phyloP scores from a whole-genome alignment of 2,797 vertebrate genomes.

The Tangara arthus region DNA sequence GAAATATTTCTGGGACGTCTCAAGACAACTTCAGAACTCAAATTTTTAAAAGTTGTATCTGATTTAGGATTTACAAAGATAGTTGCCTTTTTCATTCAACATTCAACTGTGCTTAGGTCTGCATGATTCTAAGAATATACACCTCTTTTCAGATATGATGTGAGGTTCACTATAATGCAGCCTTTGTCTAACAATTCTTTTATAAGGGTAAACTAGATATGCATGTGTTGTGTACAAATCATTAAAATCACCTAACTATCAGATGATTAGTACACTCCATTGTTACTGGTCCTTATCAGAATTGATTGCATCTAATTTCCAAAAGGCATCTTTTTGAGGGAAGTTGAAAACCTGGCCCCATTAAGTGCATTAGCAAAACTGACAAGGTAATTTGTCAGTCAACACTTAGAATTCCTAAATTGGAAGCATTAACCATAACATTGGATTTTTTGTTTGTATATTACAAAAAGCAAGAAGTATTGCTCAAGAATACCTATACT shows the following conservation, averaged over 20 bases:
- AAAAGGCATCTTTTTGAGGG: not conserved
- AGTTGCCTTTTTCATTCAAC: not conserved
- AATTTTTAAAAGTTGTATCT: not conserved
- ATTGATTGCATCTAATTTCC: not conserved
- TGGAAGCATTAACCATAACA: not conserved
- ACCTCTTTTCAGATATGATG: not conserved
- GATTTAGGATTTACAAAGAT: not conserved
- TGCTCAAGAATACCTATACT: not conserved
- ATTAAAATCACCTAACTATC: not conserved
- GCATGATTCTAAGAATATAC: not conserved
- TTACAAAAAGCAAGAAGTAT: not conserved
- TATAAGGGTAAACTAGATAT: not conserved
- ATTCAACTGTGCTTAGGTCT: not conserved
- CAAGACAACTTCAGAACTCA: not conserved
- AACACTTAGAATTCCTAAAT: not conserved
- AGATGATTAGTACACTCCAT: not conserved
- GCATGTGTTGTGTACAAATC: not conserved
- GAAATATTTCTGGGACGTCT: not conserved
- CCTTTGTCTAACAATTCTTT: not conserved
- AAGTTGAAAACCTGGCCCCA: not conserved
- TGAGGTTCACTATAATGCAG: not conserved
- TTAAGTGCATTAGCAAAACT: not conserved
- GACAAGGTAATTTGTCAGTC: not conserved
- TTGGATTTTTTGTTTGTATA: accelerated
- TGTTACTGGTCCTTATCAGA: not conserved